These are phyloP conservation scores for Monochamus saltuarius DNA, from an alignment of 1,140 invertebrate genomes.

Conservation along the genomic window DNA sequence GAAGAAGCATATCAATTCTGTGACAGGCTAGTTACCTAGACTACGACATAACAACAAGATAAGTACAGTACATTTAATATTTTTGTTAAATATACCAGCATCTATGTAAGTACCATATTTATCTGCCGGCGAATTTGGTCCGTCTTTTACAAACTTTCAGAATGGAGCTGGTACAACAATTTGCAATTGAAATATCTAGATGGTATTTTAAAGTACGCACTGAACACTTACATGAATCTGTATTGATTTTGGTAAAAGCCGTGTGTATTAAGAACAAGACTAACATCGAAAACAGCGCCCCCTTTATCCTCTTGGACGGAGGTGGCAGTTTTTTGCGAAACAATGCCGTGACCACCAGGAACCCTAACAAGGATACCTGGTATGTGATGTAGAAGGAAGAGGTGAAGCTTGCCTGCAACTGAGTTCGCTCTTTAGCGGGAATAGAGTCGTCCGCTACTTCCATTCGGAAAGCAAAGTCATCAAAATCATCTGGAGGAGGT, in stretches of 20 bases:
- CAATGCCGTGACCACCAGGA: constrained; percentile 24
- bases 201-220: not conserved
- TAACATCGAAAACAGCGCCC: constrained; percentile 18
- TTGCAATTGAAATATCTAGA: too few species aligned
- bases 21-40: too few species aligned
- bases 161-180: too few species aligned
- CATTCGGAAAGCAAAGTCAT: not conserved
- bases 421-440: constrained; percentile 20
- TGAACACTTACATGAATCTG: constrained; percentile 31
- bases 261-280: constrained; percentile 29
- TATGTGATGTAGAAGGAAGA: constrained; percentile 24
- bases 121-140: too few species aligned
- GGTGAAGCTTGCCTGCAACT: constrained; percentile 28
- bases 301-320: constrained; percentile 26
- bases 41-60: too few species aligned
- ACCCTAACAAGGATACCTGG: constrained; percentile 21
- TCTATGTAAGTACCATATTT: too few species aligned
- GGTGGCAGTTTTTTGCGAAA: constrained; percentile 24
- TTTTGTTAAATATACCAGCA: too few species aligned
- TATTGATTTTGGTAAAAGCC: constrained; percentile 29
- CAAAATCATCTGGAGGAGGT: not conserved
- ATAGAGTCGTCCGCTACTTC: not conserved
- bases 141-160: too few species aligned
- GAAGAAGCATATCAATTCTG: too few species aligned
- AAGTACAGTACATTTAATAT: too few species aligned